Base-by-base conservation (phyloP, 92 coral and sea anemone species). In the Umimayanthus kanabou region DNA sequence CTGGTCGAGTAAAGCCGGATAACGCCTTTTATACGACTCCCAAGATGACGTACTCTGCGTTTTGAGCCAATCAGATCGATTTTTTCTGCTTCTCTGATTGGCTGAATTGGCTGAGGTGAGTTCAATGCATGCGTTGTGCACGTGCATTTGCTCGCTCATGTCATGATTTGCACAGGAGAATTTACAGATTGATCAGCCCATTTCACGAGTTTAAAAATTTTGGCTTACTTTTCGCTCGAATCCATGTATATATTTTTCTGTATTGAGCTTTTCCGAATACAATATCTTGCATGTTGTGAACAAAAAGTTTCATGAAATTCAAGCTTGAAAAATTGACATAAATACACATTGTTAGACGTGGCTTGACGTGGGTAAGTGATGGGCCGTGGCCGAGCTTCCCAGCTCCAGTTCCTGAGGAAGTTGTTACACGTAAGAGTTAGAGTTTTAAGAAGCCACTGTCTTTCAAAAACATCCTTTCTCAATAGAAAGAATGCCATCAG, bases 71-170 rank as follows among this genome's bases (percentile, higher is more conserved):
- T 83, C 78, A 70, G 20, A 49, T 42, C 13, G 11, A 9, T 42
- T 10, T 6, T 2, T 13, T 42, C 26, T 47, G 28, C 67, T 83
- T 83, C 65, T 71, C 77, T 70, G 87, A 83, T 83, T 83, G 87
- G 87, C 13, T 70, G 78, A 83, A 42, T 25, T 45, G 6, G 9
- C 65, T 83, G 55, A 45, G 78, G 87, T 83, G 87, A 83, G 76
- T 22, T 28, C 67, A 15, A 75, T 70, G 75, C 87, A 83, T 83
- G 87, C 66, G 26, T 22, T 83, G 87, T 70, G 39, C 87, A 83
- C 87, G 87, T 83, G 87, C 42, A 75, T 30, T 14, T 8, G 5
- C 3, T 26, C 26, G 23, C 33, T 9, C 22, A 11, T 22, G 33
- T 28, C 13, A 2, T 25, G 57, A 11, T 5, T 1, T 22, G 66